Evolutionary conservation across 2,797 vertebrate genomes (phyloP).

Genomic region (Galaxias olidus): DNA sequence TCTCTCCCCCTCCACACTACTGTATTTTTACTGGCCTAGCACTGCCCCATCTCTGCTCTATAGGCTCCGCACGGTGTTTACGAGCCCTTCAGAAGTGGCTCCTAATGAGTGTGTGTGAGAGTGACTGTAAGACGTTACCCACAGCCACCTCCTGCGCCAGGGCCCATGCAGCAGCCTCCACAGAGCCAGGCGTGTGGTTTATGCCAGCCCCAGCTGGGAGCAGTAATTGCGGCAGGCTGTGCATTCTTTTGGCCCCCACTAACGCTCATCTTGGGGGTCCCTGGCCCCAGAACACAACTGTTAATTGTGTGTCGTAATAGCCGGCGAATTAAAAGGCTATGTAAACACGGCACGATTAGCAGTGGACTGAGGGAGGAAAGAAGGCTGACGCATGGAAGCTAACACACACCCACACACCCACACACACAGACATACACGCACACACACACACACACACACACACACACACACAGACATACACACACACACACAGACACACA

Average conservation of each 20-base stretch:
- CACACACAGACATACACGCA: slow-evolving; percentile 9
- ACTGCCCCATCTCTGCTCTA: slow-evolving; percentile 51
- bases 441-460: not conserved
- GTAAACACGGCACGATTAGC: slow-evolving; percentile 36
- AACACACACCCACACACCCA: not conserved
- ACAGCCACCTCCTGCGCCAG: slow-evolving; percentile 54
- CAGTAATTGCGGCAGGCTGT: slow-evolving; percentile 66
- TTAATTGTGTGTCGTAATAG: slow-evolving; percentile 54
- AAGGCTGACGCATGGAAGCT: not conserved
- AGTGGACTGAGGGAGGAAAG: slow-evolving; percentile 14
- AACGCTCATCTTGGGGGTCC: slow-evolving; percentile 39
- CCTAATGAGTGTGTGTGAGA: slow-evolving; percentile 71
- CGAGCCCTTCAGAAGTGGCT: slow-evolving; percentile 71
- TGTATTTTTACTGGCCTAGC: slow-evolving; percentile 52
- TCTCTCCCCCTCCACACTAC: slow-evolving; percentile 25
- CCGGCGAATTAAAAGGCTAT: slow-evolving; percentile 37
- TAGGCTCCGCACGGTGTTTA: slow-evolving; percentile 72
- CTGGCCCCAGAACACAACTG: slow-evolving; percentile 35
- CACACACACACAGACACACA: not conserved
- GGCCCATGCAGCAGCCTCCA: slow-evolving; percentile 46
- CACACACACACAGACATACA: slow-evolving; percentile 7
- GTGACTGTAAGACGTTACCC: slow-evolving; percentile 72
- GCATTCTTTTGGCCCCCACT: slow-evolving; percentile 46
- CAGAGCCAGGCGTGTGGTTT: slow-evolving; percentile 70
- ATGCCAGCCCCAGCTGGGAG: slow-evolving; percentile 71